phyloP scores from a whole-genome alignment of 2,888 invertebrate species.

The Nymphalis c-album region DNA sequence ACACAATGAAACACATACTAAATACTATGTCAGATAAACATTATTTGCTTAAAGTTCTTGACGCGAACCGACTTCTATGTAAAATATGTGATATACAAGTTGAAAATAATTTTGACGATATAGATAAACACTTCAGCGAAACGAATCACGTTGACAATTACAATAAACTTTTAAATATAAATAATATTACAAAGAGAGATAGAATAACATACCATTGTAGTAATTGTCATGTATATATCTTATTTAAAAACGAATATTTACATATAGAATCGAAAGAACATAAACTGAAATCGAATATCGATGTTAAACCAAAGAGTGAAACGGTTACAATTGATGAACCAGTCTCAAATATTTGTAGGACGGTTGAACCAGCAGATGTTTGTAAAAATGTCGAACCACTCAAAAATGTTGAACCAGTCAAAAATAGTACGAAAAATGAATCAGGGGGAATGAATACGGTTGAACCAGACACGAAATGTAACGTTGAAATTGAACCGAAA shows the following conservation, averaged over 20 bases:
- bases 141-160: neutral
- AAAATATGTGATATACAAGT: neutral
- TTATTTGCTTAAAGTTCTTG: neutral
- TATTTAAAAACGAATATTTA: conserved; percentile 3
- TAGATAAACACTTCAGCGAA: neutral
- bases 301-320: no score
- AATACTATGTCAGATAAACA: neutral
- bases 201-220: neutral
- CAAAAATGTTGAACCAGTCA: no score
- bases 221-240: neutral
- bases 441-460: neutral
- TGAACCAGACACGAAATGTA: neutral
- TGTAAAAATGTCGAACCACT: no score
- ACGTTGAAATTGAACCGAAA: neutral
- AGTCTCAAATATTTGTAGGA: no score
- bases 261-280: conserved; percentile 14
- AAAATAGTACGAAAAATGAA: no score
- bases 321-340: no score
- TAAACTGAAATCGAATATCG: neutral
- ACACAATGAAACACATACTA: neutral
- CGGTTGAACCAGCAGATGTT: no score
- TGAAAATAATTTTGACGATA: neutral
- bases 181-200: neutral
- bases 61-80: neutral
- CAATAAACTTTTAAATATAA: neutral